phyloP scores from a whole-genome alignment of 2,113 vertebrate genomes.

The Ariopsis seemanni region DNA sequence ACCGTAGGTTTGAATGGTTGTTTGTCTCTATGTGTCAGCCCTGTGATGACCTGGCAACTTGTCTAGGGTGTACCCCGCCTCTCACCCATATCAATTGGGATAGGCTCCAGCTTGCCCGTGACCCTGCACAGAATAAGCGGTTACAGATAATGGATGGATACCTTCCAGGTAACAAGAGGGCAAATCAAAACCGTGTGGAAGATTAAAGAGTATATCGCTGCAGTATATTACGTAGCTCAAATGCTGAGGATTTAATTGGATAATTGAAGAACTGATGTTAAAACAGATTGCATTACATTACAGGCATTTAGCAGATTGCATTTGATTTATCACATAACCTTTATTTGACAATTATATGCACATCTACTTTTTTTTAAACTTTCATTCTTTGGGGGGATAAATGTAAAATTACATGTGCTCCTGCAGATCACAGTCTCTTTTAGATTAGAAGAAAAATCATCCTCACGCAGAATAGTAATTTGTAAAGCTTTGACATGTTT shows the following conservation, averaged over 20 bases:
- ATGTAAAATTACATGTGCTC: background rate
- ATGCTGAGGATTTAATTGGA: conserved; percentile 4
- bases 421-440: background rate
- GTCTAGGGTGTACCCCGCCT: too few relatives aligned
- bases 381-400: background rate
- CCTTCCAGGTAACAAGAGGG: background rate
- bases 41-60: too few relatives aligned
- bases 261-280: background rate
- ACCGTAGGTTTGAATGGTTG: too few relatives aligned
- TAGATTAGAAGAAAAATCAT: conserved; percentile 18
- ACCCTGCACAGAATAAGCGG: too few relatives aligned
- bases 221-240: background rate
- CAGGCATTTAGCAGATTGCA: background rate
- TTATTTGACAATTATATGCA: background rate
- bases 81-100: too few relatives aligned
- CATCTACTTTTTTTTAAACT: background rate
- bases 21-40: too few relatives aligned
- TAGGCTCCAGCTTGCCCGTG: too few relatives aligned
- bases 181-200: background rate
- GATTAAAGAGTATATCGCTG: background rate
- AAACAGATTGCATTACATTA: background rate
- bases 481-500: background rate
- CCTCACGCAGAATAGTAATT: background rate
- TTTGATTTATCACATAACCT: background rate
- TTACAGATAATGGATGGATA: too few relatives aligned